Percentiles rank a stretch among this genome's conserved stretches.
Evolutionary conservation across 1,140 invertebrate genomes (phyloP).

Genomic region (Nylanderia fulva): DNA sequence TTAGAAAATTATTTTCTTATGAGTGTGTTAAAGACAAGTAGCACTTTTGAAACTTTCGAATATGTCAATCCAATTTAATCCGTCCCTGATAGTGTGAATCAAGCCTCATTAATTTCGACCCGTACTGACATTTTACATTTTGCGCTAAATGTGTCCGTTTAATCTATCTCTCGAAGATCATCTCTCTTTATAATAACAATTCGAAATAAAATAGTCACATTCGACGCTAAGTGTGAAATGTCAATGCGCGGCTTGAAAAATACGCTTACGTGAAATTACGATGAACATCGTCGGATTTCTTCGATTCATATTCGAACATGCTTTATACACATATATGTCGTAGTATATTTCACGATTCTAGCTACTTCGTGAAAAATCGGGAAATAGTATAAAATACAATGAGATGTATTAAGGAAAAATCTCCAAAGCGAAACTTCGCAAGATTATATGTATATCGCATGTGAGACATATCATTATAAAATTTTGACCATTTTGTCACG

Average conservation of each 20-base stretch:
- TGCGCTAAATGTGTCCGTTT: neutral
- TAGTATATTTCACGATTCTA: neutral
- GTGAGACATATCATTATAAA: neutral
- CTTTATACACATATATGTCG: conserved; percentile 15
- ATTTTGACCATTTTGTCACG: conserved; percentile 27
- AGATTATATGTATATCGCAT: neutral
- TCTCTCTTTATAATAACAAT: neutral
- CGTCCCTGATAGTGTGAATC: conserved; percentile 56
- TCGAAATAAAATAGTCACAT: neutral
- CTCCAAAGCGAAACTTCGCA: neutral
- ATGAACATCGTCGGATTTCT: conserved; percentile 33
- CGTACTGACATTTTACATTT: conserved; percentile 34
- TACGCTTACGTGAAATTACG: conserved; percentile 45
- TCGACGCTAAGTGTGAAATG: conserved; percentile 1
- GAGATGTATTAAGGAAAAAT: neutral
- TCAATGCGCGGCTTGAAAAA: conserved; percentile 9
- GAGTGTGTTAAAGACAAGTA: conserved; percentile 7
- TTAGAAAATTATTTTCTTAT: conserved; percentile 46
- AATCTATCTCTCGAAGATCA: too few relatives aligned
- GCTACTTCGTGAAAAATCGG: conserved; percentile 8
- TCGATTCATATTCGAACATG: conserved; percentile 6
- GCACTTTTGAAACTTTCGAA: neutral
- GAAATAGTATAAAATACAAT: neutral
- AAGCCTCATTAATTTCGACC: conserved; percentile 27
- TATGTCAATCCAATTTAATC: conserved; percentile 36